These are phyloP conservation scores for Apeira syringaria DNA, from an alignment of 2,888 invertebrate species.

Conservation along the genomic window DNA sequence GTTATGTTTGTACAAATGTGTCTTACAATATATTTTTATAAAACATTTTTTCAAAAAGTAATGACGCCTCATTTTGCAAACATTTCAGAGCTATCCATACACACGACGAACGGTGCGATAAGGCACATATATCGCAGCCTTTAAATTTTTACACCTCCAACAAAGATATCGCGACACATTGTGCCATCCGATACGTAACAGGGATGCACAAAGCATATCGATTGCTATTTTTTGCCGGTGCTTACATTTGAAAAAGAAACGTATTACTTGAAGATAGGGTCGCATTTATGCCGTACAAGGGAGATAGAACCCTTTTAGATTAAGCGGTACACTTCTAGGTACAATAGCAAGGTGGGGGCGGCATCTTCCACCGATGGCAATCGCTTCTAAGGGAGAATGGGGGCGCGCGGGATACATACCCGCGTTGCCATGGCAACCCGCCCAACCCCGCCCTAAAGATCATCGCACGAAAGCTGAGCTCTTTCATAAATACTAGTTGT, in stretches of 20 bases:
- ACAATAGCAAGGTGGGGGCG: conserved; percentile 68
- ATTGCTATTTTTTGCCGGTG: conserved; percentile 36
- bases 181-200: conserved; percentile 38
- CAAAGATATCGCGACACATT: conserved; percentile 36
- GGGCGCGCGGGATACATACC: conserved; percentile 69
- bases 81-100: conserved; percentile 14
- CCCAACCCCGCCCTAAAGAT: conserved; percentile 70
- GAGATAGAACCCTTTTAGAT: conserved; percentile 74
- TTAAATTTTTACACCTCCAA: conserved; percentile 34
- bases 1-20: too few species aligned
- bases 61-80: conserved; percentile 3
- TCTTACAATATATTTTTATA: too few species aligned
- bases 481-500: conserved; percentile 61
- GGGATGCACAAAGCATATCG: conserved; percentile 52
- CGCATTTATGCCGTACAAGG: conserved; percentile 36
- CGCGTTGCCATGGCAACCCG: conserved; percentile 71
- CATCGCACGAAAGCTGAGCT: conserved; percentile 52
- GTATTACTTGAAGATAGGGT: conserved; percentile 43
- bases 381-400: conserved; percentile 60
- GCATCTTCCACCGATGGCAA: conserved; percentile 77
- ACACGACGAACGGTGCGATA: conserved; percentile 23
- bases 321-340: conserved; percentile 61
- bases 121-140: conserved; percentile 19
- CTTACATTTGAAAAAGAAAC: conserved; percentile 35
- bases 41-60: too few species aligned